Conservation (phyloP, 2,888 invertebrate species). For the Heliconius charithonia region DNA sequence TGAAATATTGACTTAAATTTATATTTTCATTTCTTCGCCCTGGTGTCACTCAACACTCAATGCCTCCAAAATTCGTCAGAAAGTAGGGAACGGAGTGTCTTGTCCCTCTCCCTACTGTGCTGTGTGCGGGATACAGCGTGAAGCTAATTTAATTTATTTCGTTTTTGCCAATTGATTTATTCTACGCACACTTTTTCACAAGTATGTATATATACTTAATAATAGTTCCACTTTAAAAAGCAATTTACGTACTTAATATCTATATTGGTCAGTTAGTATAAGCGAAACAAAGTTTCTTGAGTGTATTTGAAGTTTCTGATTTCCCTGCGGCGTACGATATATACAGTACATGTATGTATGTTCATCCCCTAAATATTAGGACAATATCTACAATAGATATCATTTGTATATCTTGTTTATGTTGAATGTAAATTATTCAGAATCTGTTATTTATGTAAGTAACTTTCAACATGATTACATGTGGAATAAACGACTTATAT, state of each 20-base stretch:
- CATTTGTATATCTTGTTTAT: neutral
- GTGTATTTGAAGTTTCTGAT: constrained; percentile 35
- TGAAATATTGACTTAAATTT: no score
- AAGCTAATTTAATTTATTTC: no score
- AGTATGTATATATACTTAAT: neutral
- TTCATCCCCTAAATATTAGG: constrained; percentile 3
- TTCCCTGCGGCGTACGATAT: constrained; percentile 28
- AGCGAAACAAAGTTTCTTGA: constrained; percentile 12
- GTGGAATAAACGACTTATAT: neutral
- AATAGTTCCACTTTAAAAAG: neutral
- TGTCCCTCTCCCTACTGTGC: no score
- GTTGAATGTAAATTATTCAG: neutral
- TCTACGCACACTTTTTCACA: no score
- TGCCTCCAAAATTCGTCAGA: no score
- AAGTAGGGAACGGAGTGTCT: no score
- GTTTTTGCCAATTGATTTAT: no score
- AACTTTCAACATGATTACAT: neutral
- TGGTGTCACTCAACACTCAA: no score
- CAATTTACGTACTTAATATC: constrained; percentile 6
- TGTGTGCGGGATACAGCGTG: no score
- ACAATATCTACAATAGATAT: neutral
- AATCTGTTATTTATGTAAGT: neutral
- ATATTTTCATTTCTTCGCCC: no score
- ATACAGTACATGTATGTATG: neutral
- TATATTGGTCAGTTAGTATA: constrained; percentile 11